phyloP scores from a whole-genome alignment of 1,140 invertebrate species.

The Dreissena rostriformis region DNA sequence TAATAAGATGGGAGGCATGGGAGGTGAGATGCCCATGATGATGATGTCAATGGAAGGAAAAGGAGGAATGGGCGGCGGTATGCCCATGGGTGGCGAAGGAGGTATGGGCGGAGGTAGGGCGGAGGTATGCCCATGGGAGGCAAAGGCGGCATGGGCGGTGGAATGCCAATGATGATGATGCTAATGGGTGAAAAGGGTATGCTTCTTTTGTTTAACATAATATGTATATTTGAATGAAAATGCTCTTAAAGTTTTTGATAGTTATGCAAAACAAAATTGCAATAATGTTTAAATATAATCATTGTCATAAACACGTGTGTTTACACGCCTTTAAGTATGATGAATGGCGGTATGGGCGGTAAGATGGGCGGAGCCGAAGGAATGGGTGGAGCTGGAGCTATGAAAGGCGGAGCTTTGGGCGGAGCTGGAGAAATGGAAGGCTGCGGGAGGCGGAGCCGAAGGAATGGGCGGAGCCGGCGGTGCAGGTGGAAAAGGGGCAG shows the following conservation, averaged over 20 bases:
- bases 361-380: background rate
- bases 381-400: background rate
- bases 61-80: background rate
- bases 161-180: constrained; percentile 19
- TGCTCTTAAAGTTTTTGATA: background rate
- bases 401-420: background rate
- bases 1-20: background rate
- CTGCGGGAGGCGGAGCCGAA: background rate
- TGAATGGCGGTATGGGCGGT: background rate
- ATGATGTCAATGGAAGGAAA: background rate
- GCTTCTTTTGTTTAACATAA: background rate
- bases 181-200: background rate
- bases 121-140: constrained; percentile 6
- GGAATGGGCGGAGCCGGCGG: background rate
- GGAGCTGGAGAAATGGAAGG: background rate
- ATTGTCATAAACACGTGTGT: too few relatives aligned
- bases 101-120: background rate
- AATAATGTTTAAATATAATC: too few relatives aligned
- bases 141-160: constrained; percentile 19
- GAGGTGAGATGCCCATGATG: background rate
- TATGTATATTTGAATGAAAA: background rate
- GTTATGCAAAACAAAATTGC: background rate
- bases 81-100: background rate
- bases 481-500: background rate
- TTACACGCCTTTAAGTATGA: too few relatives aligned